phyloP scores from a whole-genome alignment of 2,888 invertebrate species.

The Rambutsinella grinnellia region DNA sequence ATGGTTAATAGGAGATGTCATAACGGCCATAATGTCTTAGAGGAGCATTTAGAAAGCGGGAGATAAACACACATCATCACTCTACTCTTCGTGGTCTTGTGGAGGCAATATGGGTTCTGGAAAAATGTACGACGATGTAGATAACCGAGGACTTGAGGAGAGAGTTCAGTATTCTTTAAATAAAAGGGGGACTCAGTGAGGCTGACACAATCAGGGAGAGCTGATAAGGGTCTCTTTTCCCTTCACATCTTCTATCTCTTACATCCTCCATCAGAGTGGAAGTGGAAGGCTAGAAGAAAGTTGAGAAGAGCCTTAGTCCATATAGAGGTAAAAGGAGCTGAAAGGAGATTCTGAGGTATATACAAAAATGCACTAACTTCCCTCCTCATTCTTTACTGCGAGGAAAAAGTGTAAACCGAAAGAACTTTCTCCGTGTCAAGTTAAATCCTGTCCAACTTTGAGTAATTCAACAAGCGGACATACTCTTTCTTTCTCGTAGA shows the following conservation, averaged over 20 bases:
- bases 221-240: slow-evolving; percentile 53
- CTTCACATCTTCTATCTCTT: slow-evolving; percentile 9
- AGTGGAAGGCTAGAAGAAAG: slow-evolving; percentile 18
- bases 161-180: too few relatives aligned
- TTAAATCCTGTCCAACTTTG: slow-evolving; percentile 58
- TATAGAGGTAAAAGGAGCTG: too few relatives aligned
- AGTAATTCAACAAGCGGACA: slow-evolving; percentile 58
- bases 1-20: too few relatives aligned
- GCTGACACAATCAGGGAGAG: slow-evolving; percentile 54
- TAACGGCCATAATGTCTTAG: too few relatives aligned
- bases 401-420: slow-evolving; percentile 22
- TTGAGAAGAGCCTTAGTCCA: slow-evolving; percentile 7
- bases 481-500: slow-evolving; percentile 16
- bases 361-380: slow-evolving; percentile 13
- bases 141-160: too few relatives aligned
- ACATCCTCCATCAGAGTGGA: slow-evolving; percentile 12
- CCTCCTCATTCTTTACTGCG: slow-evolving; percentile 44
- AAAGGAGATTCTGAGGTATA: too few relatives aligned
- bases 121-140: too few relatives aligned
- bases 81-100: too few relatives aligned
- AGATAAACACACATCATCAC: too few relatives aligned
- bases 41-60: too few relatives aligned
- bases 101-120: too few relatives aligned
- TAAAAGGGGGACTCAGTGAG: slow-evolving; percentile 45
- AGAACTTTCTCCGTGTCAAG: slow-evolving; percentile 49